Evolutionary conservation across 2,113 vertebrate species (phyloP).

Genomic region (Paramisgurnus dabryanus): DNA sequence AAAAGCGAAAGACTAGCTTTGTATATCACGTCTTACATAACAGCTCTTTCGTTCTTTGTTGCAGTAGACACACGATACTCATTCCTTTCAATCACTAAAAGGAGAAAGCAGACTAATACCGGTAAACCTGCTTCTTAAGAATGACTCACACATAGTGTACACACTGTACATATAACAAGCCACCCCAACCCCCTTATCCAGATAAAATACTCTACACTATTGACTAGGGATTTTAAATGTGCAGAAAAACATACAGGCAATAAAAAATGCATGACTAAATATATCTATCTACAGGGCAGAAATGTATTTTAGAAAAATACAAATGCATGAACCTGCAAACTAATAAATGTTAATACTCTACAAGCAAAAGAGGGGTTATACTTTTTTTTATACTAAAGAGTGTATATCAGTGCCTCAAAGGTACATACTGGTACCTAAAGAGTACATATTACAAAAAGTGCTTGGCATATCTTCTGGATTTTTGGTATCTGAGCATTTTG

Average conservation of each 20-base stretch:
- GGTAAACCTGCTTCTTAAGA: conserved; percentile 11
- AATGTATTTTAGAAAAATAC: no score
- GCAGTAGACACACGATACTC: conserved; percentile 13
- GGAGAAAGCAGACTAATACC: background rate
- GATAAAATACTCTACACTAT: background rate
- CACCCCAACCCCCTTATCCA: background rate
- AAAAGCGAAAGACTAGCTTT: conserved; percentile 49
- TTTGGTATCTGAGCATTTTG: background rate
- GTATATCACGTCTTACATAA: conserved; percentile 56
- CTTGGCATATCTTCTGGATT: background rate
- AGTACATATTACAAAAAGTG: no score
- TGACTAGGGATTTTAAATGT: background rate
- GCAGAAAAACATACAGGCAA: background rate
- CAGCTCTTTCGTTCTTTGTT: conserved; percentile 14
- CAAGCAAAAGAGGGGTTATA: no score
- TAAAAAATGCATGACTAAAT: no score
- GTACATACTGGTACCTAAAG: no score
- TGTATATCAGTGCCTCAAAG: no score
- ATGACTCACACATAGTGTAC: background rate
- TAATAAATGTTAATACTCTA: no score
- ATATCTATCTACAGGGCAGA: background rate
- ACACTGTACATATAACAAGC: background rate
- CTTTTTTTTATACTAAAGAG: no score
- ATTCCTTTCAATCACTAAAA: conserved; percentile 20
- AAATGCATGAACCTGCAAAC: no score